Evolutionary conservation across 1,140 invertebrate species (phyloP), one percentile per base, ranked within the genome.

Genomic region (Chymomyza costata): DNA sequence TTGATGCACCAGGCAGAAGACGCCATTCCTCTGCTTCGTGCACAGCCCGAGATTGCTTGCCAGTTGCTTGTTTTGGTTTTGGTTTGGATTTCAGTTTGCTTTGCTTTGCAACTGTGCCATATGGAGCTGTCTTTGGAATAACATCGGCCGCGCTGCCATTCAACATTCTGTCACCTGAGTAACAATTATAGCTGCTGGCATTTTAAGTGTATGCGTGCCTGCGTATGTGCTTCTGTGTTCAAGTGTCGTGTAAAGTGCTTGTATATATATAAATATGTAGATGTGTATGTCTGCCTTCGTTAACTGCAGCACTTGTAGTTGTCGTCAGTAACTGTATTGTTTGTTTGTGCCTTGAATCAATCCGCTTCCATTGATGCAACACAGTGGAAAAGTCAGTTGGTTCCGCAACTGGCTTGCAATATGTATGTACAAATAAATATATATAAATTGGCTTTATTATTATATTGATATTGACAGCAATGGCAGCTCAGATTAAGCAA

Each of bases 121-220:
- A 62, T 56, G 25, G 5, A 6, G 62, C 62, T 34, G 61, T 57
- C 52, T 60, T 60, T 65, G 51, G n/a, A n/a, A n/a, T n/a, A n/a
- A n/a, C n/a, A n/a, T n/a, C n/a, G n/a, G n/a, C n/a, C n/a, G n/a
- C n/a, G 31, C 53, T 65, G 62, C 64, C 73, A 78, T 80, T 78
- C 73, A 78, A 63, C 73, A 78, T 81, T 78, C 73, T 78, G 73
- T 78, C 73, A 78, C 73, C 73, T 78, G 73, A 80, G 73, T 78
- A 78, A 78, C 73, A 78, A 78, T 78, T 78, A 78, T 78, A 73
- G 67, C 73, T 80, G 73, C 73, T 80, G 71, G 73, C 73, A 50
- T 80, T 73, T 80, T 80, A 80, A 78, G 73, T 78, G 71, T 78
- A 45, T 47, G 60, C 56, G 44, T 56, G 64, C n/a, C n/a, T 54